Evolutionary conservation across 2,797 vertebrate genomes (phyloP), one percentile per base, ranked within the genome.

Genomic region (Enteromius radiatus): DNA sequence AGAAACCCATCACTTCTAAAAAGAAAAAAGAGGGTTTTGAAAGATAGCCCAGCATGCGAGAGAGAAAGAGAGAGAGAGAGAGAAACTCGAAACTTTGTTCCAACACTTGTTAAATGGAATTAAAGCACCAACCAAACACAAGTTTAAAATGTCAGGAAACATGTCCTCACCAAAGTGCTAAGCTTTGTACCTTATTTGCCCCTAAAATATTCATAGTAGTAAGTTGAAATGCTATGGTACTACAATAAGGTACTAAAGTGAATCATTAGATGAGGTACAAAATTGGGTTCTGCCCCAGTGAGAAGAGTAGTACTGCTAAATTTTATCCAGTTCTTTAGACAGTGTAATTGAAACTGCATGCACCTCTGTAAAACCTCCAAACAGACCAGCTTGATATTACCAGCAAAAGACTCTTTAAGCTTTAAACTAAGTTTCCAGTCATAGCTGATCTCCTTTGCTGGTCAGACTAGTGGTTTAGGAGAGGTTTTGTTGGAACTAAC

Each of bases 1-100:
- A 21, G 38, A 31, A 41, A 78, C 61, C 26, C 14, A 43, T 74
- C 86, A 63, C 75, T 69, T 54, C 47, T 69, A 31, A 81, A 49
- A 59, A 36, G 12, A 54, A 61, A 71, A 28, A 63, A 63, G 3
- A 19, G 7, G 33, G 33, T 26, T 76, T 41, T 38, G 17, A 68
- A 2, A 43, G 23, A 31, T 12, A 43, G 77, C 28, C 45, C 38
- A 31, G 67, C 45, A 36, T 17, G 19, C 19, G 17, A 77, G 56
- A 21, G 31, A 59, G 15, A 54, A 52, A 36, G 31, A 56, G 17
- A 68, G n/a, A 36, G 10, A 0, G 7, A 45, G 36, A 19, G 26
- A 47, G 26, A 43, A 23, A 14, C 21, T 41, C 21, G 5, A 12
- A 41, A 19, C 8, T 71, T 47, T 12, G 43, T 71, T 49, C 11